Conservation (phyloP, 2,888 invertebrate species). For the Dynastes tityus region DNA sequence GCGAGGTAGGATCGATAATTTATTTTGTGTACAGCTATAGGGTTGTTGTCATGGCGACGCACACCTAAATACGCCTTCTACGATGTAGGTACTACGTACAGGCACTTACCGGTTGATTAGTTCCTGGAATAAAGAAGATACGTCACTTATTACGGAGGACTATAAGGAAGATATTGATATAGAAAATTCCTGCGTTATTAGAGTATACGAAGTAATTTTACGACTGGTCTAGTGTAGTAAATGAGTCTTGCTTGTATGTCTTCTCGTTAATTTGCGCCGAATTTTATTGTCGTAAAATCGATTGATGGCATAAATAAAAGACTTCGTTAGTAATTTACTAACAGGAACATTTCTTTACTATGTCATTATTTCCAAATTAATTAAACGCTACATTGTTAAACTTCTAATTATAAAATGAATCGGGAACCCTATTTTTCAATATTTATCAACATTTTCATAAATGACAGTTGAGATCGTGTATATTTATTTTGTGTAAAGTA, state of each 20-base stretch:
- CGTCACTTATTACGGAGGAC: not conserved
- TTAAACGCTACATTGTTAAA: no score
- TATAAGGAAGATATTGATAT: not conserved
- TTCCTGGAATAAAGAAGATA: not conserved
- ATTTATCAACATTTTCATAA: no score
- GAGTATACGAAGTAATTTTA: not conserved
- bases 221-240: not conserved
- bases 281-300: conserved; percentile 8
- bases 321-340: no score
- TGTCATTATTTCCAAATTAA: no score
- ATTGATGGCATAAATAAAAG: not conserved
- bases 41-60: conserved; percentile 28
- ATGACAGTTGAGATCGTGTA: no score
- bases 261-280: not conserved
- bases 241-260: not conserved
- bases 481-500: no score
- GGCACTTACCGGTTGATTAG: conserved; percentile 17
- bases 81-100: not conserved
- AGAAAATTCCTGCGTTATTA: not conserved
- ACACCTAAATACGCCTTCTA: not conserved
- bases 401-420: no score
- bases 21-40: conserved; percentile 43
- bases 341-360: no score
- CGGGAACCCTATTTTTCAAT: no score
- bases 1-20: conserved; percentile 27